Conservation (phyloP, 2,888 invertebrate species). For the Julus scanicus region DNA sequence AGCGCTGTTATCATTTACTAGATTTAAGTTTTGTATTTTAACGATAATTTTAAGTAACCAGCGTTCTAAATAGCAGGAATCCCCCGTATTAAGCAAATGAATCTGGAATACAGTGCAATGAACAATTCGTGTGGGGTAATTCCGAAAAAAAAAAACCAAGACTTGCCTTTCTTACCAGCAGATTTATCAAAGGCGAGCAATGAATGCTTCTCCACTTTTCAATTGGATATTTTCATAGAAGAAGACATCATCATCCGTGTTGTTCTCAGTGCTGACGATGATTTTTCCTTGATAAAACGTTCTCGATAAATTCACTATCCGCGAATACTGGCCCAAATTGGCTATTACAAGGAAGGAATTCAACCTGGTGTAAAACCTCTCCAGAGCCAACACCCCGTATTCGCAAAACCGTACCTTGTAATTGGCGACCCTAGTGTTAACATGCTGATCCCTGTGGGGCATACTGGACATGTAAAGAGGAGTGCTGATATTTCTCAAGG, state of each 20-base stretch:
- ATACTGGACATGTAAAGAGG: slow-evolving; percentile 47
- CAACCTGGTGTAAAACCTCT: slow-evolving; percentile 82
- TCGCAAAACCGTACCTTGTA: slow-evolving; percentile 60
- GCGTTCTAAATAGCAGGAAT: too few relatives aligned
- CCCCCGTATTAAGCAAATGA: too few relatives aligned
- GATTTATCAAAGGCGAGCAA: slow-evolving; percentile 69
- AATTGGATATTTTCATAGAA: slow-evolving; percentile 70
- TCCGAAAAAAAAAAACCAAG: background rate
- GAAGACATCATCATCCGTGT: slow-evolving; percentile 68
- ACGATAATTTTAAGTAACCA: too few relatives aligned
- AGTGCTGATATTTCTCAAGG: slow-evolving; percentile 56
- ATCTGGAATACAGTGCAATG: too few relatives aligned
- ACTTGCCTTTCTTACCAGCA: background rate
- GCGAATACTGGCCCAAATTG: slow-evolving; percentile 72
- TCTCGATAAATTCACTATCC: slow-evolving; percentile 73
- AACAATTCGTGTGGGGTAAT: too few relatives aligned
- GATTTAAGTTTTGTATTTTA: too few relatives aligned
- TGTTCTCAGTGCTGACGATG: slow-evolving; percentile 69
- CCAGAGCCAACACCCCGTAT: slow-evolving; percentile 74
- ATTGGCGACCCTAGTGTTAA: slow-evolving; percentile 7
- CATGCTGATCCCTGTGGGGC: background rate
- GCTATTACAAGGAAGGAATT: slow-evolving; percentile 81
- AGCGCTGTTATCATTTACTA: too few relatives aligned
- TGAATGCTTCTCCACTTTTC: slow-evolving; percentile 74
- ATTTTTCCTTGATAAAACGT: slow-evolving; percentile 80